phyloP scores from a whole-genome alignment of 2,888 invertebrate genomes.

The Phyllotreta striolata region DNA sequence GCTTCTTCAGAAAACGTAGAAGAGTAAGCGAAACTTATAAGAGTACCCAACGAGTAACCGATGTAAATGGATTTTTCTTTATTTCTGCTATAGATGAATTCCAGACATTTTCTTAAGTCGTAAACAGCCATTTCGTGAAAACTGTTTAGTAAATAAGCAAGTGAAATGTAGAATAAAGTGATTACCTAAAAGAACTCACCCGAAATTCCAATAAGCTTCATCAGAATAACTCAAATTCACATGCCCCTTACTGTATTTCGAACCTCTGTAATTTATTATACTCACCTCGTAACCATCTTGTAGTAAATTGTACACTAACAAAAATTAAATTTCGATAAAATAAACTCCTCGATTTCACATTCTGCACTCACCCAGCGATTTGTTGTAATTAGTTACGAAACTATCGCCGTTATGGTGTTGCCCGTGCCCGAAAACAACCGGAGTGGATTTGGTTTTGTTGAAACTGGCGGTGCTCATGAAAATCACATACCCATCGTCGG shows the following conservation, averaged over 20 bases:
- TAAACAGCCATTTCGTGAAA: conserved; percentile 40
- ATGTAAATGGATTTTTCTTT: conserved; percentile 34
- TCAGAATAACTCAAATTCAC: conserved; percentile 15
- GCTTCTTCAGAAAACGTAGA: conserved; percentile 27
- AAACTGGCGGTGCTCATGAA: conserved; percentile 24
- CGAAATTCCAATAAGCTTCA: conserved; percentile 35
- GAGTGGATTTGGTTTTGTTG: conserved; percentile 28
- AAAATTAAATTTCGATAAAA: conserved; percentile 1
- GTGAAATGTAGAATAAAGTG: conserved; percentile 6
- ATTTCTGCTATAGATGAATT: conserved; percentile 27
- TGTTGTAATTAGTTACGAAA: conserved; percentile 34
- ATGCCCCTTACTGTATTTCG: conserved; percentile 35
- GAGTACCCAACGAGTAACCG: conserved; percentile 40
- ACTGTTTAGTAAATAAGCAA: conserved; percentile 14
- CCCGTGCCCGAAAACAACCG: conserved; percentile 39
- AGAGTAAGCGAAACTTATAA: conserved; percentile 30
- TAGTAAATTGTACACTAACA: conserved; percentile 33
- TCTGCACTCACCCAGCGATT: conserved; percentile 33
- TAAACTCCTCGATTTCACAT: not conserved
- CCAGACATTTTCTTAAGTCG: conserved; percentile 30
- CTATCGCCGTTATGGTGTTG: conserved; percentile 31
- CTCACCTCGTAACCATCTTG: conserved; percentile 38
- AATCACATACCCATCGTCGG: conserved; percentile 38
- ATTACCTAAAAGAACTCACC: conserved; percentile 34
- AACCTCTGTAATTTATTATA: conserved; percentile 37